phyloP scores from a whole-genome alignment of 2,888 invertebrate species.

The Dromius quadrimaculatus region DNA sequence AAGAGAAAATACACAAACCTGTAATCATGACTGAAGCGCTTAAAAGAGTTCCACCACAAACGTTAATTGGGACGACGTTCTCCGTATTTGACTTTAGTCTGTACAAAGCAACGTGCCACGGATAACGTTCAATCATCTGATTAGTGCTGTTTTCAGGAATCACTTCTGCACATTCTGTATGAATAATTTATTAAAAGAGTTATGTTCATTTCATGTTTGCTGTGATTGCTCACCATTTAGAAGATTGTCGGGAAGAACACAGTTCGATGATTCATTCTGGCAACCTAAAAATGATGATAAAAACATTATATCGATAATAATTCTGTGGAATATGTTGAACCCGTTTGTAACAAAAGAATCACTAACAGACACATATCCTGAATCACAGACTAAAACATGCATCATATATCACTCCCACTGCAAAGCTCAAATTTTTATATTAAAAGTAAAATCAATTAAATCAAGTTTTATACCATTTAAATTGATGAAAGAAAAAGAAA shows the following conservation, averaged over 20 bases:
- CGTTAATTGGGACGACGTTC: conserved; percentile 1
- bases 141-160: not conserved
- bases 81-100: conserved; percentile 3
- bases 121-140: conserved; percentile 4
- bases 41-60: conserved; percentile 8
- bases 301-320: too few relatives aligned
- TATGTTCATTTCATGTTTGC: not conserved
- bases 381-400: too few relatives aligned
- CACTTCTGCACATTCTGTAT: conserved; percentile 23
- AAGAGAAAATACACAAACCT: too few relatives aligned
- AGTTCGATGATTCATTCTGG: conserved; percentile 1
- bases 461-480: too few relatives aligned
- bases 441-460: too few relatives aligned
- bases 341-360: too few relatives aligned
- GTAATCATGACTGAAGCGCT: conserved; percentile 18
- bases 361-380: too few relatives aligned
- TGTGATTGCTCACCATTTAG: conserved; percentile 9
- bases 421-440: too few relatives aligned
- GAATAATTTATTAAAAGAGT: not conserved
- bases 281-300: conserved; percentile 5
- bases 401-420: too few relatives aligned
- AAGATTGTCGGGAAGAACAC: conserved; percentile 6
- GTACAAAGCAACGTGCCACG: conserved; percentile 31
- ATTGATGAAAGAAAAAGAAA: not conserved
- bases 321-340: too few relatives aligned